These are phyloP conservation scores for Lithophane socia DNA, from an alignment of 2,888 invertebrate genomes.

Conservation along the genomic window DNA sequence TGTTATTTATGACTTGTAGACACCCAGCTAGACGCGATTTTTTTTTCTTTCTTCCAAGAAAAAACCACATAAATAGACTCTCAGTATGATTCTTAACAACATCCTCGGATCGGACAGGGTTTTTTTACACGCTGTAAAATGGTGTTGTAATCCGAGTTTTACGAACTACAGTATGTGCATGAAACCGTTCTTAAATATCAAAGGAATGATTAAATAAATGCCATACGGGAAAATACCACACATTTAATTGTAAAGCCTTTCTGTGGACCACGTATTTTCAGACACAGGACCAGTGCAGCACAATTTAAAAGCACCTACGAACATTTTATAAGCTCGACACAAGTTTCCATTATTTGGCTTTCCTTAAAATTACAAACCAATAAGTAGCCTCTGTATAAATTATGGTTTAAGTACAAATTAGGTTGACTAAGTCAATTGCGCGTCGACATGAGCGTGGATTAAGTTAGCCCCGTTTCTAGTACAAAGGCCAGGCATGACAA, in stretches of 20 bases:
- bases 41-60: too few relatives aligned
- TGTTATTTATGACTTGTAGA: too few relatives aligned
- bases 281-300: background rate
- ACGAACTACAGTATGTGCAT: background rate
- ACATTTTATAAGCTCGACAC: conserved; percentile 8
- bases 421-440: conserved; percentile 76
- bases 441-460: conserved; percentile 76
- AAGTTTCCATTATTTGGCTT: conserved; percentile 19
- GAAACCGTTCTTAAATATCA: background rate
- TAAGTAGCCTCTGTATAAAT: conserved; percentile 40
- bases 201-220: conserved; percentile 2
- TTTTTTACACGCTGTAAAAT: background rate
- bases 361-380: conserved; percentile 38
- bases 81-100: too few relatives aligned
- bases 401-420: conserved; percentile 69
- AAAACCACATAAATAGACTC: too few relatives aligned
- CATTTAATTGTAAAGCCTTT: conserved; percentile 4
- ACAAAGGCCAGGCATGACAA: conserved; percentile 81
- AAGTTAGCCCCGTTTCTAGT: conserved; percentile 77
- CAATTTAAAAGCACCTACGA: background rate
- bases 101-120: too few relatives aligned
- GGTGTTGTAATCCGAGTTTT: background rate
- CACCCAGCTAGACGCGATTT: too few relatives aligned
- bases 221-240: background rate
- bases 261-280: background rate